These are phyloP conservation scores for Echinometra lucunter DNA, from an alignment of 53 echinoderm and acorn worm genomes.

Conservation along the genomic window DNA sequence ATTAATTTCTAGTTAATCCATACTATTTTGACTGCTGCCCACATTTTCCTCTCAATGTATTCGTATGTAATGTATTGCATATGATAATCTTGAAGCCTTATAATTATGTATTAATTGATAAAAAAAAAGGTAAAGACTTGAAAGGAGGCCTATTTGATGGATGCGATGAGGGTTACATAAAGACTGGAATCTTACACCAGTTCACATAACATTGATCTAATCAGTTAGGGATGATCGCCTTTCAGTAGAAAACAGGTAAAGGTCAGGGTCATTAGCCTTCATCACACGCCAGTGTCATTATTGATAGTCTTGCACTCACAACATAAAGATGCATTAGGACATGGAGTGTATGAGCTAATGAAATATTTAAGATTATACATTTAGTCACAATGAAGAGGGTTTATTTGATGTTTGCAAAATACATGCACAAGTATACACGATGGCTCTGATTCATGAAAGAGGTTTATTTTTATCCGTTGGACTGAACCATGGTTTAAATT, in stretches of 20 bases:
- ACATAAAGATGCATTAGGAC: neutral
- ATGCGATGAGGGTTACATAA: neutral
- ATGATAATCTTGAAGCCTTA: no score
- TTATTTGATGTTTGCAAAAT: neutral
- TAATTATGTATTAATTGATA: neutral
- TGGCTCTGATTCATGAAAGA: no score
- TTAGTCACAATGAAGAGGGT: neutral
- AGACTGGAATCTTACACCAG: slow-evolving; percentile 20
- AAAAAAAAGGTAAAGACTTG: neutral
- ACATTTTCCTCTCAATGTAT: no score
- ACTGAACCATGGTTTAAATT: no score
- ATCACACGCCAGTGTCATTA: slow-evolving; percentile 2
- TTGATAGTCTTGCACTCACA: neutral
- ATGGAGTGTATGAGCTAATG: neutral
- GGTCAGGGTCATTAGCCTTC: slow-evolving; percentile 44
- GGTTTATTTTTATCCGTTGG: no score
- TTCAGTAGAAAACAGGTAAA: slow-evolving; percentile 38
- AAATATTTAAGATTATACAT: neutral
- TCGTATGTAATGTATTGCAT: no score
- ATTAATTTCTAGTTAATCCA: no score
- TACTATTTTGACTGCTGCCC: no score
- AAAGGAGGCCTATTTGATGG: neutral
- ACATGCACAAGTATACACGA: neutral
- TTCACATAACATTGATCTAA: slow-evolving; percentile 54
- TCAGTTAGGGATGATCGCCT: slow-evolving; percentile 43